phyloP scores from a whole-genome alignment of 2,113 vertebrate genomes.

The Pollimyrus isidori region DNA sequence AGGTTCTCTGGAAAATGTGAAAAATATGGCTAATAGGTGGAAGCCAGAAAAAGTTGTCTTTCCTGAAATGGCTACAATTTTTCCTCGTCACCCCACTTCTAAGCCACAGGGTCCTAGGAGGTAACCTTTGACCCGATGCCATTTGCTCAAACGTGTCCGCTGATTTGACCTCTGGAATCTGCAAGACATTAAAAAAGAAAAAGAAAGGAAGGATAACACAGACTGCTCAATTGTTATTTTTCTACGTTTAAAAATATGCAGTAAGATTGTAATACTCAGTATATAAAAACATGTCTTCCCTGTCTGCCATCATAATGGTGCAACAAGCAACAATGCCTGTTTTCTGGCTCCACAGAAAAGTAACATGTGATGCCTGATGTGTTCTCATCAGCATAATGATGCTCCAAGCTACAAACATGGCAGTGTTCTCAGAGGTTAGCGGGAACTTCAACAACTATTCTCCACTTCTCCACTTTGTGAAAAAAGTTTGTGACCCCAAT shows the following conservation, averaged over 20 bases:
- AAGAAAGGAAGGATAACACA: slow-evolving; percentile 49
- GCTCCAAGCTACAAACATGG: slow-evolving; percentile 27
- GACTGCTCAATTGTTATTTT: slow-evolving; percentile 52
- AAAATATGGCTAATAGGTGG: background rate
- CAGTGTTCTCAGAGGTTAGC: background rate
- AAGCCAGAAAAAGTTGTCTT: slow-evolving; percentile 55
- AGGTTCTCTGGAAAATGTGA: background rate
- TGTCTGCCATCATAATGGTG: background rate
- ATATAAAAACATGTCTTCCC: background rate
- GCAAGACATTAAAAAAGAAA: slow-evolving; percentile 59
- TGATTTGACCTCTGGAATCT: slow-evolving; percentile 66
- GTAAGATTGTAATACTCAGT: background rate
- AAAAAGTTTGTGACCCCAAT: slow-evolving; percentile 24
- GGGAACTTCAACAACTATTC: slow-evolving; percentile 12
- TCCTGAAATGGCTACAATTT: slow-evolving; percentile 58
- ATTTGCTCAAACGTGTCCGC: slow-evolving; percentile 63
- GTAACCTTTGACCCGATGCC: slow-evolving; percentile 69
- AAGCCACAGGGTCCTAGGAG: slow-evolving; percentile 59
- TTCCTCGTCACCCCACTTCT: slow-evolving; percentile 77
- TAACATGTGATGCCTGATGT: background rate
- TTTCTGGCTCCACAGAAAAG: background rate
- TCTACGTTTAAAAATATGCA: slow-evolving; percentile 42
- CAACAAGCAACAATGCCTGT: background rate
- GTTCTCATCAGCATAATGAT: background rate
- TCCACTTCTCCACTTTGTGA: slow-evolving; percentile 21